Conservation (phyloP, 1,140 invertebrate genomes). For the Polyergus mexicanus region DNA sequence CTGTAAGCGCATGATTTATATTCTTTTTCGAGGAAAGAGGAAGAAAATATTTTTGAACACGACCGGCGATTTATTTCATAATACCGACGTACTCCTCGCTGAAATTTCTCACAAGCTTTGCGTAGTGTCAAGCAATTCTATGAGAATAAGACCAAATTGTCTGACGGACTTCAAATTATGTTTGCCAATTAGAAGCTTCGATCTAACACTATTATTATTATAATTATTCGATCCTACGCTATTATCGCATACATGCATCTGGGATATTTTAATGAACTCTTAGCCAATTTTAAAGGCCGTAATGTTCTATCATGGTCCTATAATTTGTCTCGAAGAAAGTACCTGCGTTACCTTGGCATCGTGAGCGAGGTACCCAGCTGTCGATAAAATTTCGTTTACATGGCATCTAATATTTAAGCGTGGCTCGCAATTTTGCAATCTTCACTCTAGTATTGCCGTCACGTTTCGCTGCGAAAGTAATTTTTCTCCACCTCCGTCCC, state of each 20-base stretch:
- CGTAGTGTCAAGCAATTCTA: not conserved
- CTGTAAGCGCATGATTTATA: slow-evolving; percentile 73
- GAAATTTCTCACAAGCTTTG: not conserved
- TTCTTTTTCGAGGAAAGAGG: slow-evolving; percentile 61
- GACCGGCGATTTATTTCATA: slow-evolving; percentile 25
- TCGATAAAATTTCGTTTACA: slow-evolving; percentile 45
- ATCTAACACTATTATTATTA: slow-evolving; percentile 11
- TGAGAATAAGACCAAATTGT: not conserved
- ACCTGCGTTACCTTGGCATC: not conserved
- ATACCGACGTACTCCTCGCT: not conserved
- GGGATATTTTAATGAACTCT: slow-evolving; percentile 43
- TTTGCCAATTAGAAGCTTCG: slow-evolving; percentile 5
- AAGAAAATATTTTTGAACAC: slow-evolving; percentile 48
- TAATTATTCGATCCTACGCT: slow-evolving; percentile 1
- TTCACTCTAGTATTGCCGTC: slow-evolving; percentile 72
- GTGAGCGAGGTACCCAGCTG: slow-evolving; percentile 23
- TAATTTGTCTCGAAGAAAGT: slow-evolving; percentile 54
- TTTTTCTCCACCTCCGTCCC: slow-evolving; percentile 68
- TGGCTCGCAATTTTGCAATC: slow-evolving; percentile 72
- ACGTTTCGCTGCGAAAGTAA: slow-evolving; percentile 74
- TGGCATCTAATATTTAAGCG: slow-evolving; percentile 74
- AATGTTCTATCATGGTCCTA: slow-evolving; percentile 26
- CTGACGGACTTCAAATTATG: not conserved
- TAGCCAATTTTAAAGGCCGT: slow-evolving; percentile 33
- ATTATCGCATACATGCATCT: not conserved